Evolutionary conservation across 2,113 vertebrate species (phyloP), one percentile per base, ranked within the genome.

Genomic region (Romanogobio albipinnatus): DNA sequence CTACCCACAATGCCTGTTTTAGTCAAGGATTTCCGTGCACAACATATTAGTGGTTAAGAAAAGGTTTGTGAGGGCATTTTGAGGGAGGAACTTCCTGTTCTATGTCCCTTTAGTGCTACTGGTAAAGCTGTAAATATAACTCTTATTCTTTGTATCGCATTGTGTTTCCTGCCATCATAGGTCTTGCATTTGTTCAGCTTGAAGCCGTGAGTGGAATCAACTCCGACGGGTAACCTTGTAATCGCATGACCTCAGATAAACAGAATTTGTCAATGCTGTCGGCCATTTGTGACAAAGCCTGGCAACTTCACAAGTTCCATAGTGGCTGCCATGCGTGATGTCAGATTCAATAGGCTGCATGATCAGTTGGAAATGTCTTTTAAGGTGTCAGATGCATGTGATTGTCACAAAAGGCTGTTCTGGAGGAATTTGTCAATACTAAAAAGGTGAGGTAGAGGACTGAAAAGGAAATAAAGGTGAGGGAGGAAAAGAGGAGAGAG

Each of bases 11-110:
- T 79, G 80, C 87, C 56, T 61, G 90, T 86, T 90, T 90, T 91
- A 89, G 91, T 90, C 92, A 91, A 91, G 87, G 89, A 89, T 83
- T 88, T 93, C 88, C 88, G 88, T 92, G 90, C 91, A 87, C 87
- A 62, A 68, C 86, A 86, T 51, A 61, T 82, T 45, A 76, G 80
- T 29, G 75, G 49, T 66, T 62, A 13, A 83, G 75, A 76, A 76
- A 14, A 17, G 11, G 19, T 56, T 71, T 70, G 8, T 43, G 4
- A 1, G 14, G 11, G 5, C 1, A 4, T 9, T 19, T 70, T 45
- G 43, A 47, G 43, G 70, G 3, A 53, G 7, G 49, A 76, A 29
- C 74, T 53, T 29, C 24, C 13, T 51, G 26, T 53, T 76, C 14
- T 53, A 8, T 29, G 26, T 53, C n/a, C 29, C 47, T 76, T 76